Conservation (phyloP, 2,797 vertebrate genomes). For the Crocidura indochinensis region DNA sequence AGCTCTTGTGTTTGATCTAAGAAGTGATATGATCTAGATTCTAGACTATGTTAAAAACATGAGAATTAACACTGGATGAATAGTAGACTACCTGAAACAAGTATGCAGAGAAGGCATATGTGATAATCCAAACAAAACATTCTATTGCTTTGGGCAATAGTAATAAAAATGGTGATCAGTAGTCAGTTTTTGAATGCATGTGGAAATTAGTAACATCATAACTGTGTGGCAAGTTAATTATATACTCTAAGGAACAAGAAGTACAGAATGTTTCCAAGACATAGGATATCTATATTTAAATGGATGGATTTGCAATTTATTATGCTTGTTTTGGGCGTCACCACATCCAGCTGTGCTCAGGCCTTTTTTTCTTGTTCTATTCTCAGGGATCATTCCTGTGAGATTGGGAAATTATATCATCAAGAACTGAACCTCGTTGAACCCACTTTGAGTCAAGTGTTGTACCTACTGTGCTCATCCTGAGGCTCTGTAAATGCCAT, state of each 20-base stretch:
- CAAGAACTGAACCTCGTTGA: no score
- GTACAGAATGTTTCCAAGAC: background rate
- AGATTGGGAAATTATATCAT: no score
- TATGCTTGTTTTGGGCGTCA: no score
- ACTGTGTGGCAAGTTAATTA: background rate
- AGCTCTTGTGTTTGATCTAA: background rate
- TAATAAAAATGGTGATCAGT: background rate
- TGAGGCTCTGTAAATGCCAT: no score
- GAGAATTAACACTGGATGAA: background rate
- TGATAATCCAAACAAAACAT: conserved; percentile 24
- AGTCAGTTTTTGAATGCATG: conserved; percentile 20
- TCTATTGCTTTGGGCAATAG: background rate
- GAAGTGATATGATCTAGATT: background rate
- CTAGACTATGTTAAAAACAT: background rate
- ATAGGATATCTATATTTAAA: background rate
- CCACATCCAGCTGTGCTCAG: no score
- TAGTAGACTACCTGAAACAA: conserved; percentile 11
- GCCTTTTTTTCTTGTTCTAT: no score
- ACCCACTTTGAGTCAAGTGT: no score
- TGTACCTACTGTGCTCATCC: no score
- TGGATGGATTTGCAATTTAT: background rate
- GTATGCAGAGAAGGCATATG: background rate
- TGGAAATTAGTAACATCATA: conserved; percentile 2
- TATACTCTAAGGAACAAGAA: background rate
- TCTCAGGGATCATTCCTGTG: no score